Conservation (phyloP, 2,113 vertebrate genomes). For the Cichladusa arquata region DNA sequence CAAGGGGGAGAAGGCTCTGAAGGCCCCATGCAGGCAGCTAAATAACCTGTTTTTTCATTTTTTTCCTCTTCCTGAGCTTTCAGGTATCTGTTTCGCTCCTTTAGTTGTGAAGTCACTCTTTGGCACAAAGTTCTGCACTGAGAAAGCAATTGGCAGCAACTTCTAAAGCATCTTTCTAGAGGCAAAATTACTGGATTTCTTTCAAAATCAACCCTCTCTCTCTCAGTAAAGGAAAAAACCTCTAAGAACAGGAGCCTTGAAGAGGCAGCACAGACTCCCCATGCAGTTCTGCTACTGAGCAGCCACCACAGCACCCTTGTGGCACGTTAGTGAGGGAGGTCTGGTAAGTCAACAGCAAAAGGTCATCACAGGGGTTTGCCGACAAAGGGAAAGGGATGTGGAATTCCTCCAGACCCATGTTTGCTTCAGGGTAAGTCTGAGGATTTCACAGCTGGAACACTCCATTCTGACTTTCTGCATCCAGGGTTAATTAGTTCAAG, state of each 20-base stretch:
- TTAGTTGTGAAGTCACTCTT: background rate
- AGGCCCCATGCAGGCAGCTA: background rate
- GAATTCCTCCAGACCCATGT: background rate
- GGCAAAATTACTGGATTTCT: background rate
- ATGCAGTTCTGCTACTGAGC: background rate
- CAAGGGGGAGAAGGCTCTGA: background rate
- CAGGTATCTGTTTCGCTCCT: background rate
- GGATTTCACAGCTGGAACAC: conserved; percentile 35
- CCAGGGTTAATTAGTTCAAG: conserved; percentile 57
- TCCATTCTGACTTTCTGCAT: conserved; percentile 22
- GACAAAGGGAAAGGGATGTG: background rate
- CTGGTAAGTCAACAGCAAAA: background rate
- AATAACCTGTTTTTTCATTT: background rate
- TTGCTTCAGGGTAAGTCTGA: background rate
- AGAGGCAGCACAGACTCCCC: background rate
- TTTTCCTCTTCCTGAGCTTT: background rate
- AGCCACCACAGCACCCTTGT: background rate
- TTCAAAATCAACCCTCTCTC: background rate
- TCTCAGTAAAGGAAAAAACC: background rate
- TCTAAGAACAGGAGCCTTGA: background rate
- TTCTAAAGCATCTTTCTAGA: background rate
- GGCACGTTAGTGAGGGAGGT: accelerated
- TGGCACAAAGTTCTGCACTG: background rate
- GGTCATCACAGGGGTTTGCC: background rate
- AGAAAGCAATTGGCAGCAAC: background rate